phyloP scores from a whole-genome alignment of 2,113 vertebrate genomes.

The Pseudonaja textilis region DNA sequence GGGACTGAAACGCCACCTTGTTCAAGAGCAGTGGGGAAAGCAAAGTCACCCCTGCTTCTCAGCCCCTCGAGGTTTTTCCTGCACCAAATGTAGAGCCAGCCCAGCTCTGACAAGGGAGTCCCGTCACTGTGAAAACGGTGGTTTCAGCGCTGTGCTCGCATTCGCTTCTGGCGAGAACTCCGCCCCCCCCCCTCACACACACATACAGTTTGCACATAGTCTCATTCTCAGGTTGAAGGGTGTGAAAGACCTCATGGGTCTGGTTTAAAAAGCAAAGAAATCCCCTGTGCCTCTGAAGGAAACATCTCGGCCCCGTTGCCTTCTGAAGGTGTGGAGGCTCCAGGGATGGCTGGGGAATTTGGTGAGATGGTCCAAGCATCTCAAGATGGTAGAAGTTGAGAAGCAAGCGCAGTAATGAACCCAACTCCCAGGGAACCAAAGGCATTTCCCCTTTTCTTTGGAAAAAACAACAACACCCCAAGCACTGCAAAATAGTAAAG shows the following conservation, averaged over 20 bases:
- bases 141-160: not conserved
- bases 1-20: too few species aligned
- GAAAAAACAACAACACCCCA: not conserved
- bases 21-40: not conserved
- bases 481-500: not conserved
- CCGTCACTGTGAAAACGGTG: not conserved
- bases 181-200: too few species aligned
- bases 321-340: not conserved
- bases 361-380: too few species aligned
- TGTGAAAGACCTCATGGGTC: not conserved
- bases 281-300: not conserved
- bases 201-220: not conserved
- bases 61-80: not conserved
- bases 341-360: too few species aligned
- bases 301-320: not conserved
- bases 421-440: not conserved
- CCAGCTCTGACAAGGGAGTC: not conserved
- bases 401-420: not conserved
- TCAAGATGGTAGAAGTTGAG: not conserved
- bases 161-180: not conserved
- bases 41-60: not conserved
- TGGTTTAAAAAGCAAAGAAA: not conserved
- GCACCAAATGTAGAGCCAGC: not conserved
- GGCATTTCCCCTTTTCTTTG: too few species aligned
- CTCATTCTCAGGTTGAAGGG: not conserved